Evolutionary conservation across 2,113 vertebrate genomes (phyloP).

Genomic region (Pterocles burchelli): DNA sequence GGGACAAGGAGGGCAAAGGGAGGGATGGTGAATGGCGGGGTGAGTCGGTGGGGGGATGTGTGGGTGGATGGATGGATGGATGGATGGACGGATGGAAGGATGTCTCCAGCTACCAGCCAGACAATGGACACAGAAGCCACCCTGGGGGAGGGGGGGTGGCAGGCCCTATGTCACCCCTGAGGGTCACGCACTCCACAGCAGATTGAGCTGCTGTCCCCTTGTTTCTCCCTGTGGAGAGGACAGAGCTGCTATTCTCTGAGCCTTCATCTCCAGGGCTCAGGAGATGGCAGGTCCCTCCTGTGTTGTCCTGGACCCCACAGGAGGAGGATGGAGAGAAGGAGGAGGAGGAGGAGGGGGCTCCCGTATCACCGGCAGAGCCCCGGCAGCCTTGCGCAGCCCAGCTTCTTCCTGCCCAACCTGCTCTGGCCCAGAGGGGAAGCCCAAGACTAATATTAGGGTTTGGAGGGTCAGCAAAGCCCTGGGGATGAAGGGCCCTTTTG

Average conservation of each 20-base stretch:
- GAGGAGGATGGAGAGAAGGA: neutral
- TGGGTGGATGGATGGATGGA: neutral
- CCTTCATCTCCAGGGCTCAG: neutral
- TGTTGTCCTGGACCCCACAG: neutral
- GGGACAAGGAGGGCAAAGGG: too few relatives aligned
- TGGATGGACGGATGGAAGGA: neutral
- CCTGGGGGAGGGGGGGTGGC: neutral
- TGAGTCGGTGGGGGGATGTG: neutral
- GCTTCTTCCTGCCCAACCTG: accelerated
- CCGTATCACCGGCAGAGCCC: neutral
- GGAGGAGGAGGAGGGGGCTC: neutral
- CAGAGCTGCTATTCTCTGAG: neutral
- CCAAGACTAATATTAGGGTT: conserved; percentile 39
- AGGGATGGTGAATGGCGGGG: neutral
- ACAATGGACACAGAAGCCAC: neutral
- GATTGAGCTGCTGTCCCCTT: neutral
- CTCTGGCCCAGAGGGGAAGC: neutral
- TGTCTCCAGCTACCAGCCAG: neutral
- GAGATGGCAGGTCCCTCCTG: accelerated
- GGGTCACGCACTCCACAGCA: neutral
- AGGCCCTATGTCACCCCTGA: neutral
- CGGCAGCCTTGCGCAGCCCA: neutral
- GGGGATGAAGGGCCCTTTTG: neutral
- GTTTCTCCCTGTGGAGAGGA: accelerated
- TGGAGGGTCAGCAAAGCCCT: neutral